Conservation (phyloP, 2,888 invertebrate genomes). For the Eulithis prunata region DNA sequence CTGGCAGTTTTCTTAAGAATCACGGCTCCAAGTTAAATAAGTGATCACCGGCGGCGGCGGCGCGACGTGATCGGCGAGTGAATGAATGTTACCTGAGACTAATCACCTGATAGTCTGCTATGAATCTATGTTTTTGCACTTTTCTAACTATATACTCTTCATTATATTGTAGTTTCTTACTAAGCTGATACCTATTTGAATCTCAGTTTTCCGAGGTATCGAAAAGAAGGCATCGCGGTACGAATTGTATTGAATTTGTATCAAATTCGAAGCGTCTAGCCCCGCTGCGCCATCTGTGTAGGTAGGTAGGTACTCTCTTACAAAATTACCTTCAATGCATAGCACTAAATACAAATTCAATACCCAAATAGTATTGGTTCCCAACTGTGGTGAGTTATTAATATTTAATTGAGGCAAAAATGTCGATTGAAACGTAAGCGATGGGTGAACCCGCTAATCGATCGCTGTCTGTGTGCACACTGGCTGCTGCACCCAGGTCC, state of each 20-base stretch:
- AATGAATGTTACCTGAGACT: constrained; percentile 61
- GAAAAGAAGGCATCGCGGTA: not conserved
- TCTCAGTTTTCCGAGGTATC: not conserved
- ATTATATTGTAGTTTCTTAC: constrained; percentile 23
- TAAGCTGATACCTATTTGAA: constrained; percentile 4
- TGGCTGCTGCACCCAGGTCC: constrained; percentile 67
- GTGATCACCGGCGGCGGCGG: constrained; percentile 75
- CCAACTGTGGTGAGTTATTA: constrained; percentile 62
- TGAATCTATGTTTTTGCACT: constrained; percentile 23
- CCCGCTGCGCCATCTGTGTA: not conserved
- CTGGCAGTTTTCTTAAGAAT: constrained; percentile 77
- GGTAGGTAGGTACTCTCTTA: not conserved
- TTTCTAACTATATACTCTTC: constrained; percentile 17
- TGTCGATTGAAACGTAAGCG: constrained; percentile 74
- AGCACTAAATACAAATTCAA: constrained; percentile 46
- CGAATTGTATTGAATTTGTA: constrained; percentile 19
- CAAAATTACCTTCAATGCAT: constrained; percentile 28
- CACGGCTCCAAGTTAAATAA: constrained; percentile 80
- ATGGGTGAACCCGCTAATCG: constrained; percentile 75
- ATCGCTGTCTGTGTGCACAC: constrained; percentile 79
- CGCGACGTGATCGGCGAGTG: constrained; percentile 69
- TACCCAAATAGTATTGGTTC: constrained; percentile 52
- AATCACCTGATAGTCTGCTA: constrained; percentile 41
- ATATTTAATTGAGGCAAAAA: constrained; percentile 69
- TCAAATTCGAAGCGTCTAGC: constrained; percentile 10